These are phyloP conservation scores for Dromaius novaehollandiae DNA, from an alignment of 2,113 vertebrate genomes.

Conservation along the genomic window DNA sequence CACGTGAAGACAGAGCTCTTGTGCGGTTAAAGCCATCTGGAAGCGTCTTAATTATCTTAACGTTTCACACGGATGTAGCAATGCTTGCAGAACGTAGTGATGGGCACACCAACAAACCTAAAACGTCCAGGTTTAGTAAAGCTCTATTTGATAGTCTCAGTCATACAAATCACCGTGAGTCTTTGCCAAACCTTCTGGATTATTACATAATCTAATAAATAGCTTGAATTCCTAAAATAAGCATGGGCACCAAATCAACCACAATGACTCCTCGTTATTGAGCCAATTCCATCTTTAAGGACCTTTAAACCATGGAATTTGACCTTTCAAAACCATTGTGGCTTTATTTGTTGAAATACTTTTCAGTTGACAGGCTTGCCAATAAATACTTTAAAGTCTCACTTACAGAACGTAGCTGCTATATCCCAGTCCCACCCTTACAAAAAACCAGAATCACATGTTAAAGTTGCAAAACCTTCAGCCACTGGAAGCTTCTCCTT, in stretches of 20 bases:
- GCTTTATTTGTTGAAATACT: conserved; percentile 45
- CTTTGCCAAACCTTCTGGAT: background rate
- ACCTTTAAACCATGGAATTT: background rate
- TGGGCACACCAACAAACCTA: background rate
- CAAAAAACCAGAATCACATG: background rate
- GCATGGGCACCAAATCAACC: background rate
- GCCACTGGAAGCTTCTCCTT: background rate
- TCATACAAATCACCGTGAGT: background rate
- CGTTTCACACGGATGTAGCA: background rate
- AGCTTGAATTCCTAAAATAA: conserved; percentile 26
- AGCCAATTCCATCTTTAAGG: conserved; percentile 22
- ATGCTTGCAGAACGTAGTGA: accelerated
- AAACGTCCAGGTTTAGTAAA: background rate
- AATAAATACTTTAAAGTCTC: background rate
- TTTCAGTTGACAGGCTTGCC: background rate
- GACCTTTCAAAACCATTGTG: background rate
- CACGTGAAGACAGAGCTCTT: background rate
- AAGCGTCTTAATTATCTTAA: background rate
- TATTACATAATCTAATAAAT: background rate
- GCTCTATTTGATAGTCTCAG: background rate
- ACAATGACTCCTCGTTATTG: background rate
- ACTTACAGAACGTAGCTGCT: background rate
- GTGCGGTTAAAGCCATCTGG: background rate
- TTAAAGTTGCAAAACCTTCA: background rate
- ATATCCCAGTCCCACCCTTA: background rate